phyloP scores from a whole-genome alignment of 2,113 vertebrate genomes.

The Vireo altiloquus region DNA sequence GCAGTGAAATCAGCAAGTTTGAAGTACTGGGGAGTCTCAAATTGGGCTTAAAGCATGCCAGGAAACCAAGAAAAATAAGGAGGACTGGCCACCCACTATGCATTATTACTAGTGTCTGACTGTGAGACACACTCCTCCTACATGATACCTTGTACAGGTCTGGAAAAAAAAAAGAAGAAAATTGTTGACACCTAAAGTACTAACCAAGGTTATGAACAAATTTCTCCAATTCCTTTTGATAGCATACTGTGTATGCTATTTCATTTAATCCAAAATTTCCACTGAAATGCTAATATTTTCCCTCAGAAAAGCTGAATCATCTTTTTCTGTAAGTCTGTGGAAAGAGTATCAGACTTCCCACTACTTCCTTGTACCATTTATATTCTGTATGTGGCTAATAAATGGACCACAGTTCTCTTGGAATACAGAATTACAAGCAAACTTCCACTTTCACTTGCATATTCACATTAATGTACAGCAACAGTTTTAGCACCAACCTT shows the following conservation, averaged over 20 bases:
- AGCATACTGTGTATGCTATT: background rate
- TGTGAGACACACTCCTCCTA: background rate
- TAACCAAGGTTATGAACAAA: background rate
- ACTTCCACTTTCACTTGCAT: background rate
- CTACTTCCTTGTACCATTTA: background rate
- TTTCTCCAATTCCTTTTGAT: conserved; percentile 14
- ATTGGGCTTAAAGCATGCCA: conserved; percentile 29
- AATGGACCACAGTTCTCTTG: background rate
- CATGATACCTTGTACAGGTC: conserved; percentile 3
- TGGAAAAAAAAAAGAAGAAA: background rate
- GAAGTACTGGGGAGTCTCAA: conserved; percentile 21
- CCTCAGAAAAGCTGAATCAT: background rate
- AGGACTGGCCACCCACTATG: conserved; percentile 56
- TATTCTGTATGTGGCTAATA: background rate
- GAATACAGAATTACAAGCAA: background rate
- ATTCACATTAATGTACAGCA: background rate
- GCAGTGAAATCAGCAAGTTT: conserved; percentile 26
- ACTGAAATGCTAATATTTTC: background rate
- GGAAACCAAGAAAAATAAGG: conserved; percentile 60
- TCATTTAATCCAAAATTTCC: background rate
- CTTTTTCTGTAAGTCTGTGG: background rate
- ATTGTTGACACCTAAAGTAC: background rate
- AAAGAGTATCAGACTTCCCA: background rate
- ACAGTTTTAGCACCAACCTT: background rate
- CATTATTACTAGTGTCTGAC: conserved; percentile 12